These are phyloP conservation scores for Melanostoma scalare DNA, from an alignment of 2,888 invertebrate species.

Conservation along the genomic window DNA sequence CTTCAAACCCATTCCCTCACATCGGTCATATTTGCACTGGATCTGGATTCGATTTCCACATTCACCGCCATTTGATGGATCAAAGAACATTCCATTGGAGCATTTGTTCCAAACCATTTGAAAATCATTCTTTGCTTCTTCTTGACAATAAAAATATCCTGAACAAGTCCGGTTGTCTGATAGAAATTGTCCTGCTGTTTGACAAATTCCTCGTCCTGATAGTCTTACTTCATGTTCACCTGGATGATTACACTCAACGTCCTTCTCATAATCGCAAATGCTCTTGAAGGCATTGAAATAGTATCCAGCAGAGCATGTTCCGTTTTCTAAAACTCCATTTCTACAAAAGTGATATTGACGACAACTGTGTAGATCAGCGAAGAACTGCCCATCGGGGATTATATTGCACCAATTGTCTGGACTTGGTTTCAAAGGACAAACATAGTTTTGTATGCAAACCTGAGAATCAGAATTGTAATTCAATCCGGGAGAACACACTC, in stretches of 20 bases:
- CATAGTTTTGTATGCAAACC: slow-evolving; percentile 75
- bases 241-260: slow-evolving; percentile 73
- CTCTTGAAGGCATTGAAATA: slow-evolving; percentile 75
- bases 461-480: slow-evolving; percentile 76
- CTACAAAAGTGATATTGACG: slow-evolving; percentile 77
- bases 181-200: slow-evolving; percentile 75
- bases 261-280: slow-evolving; percentile 75
- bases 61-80: slow-evolving; percentile 74
- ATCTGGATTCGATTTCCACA: slow-evolving; percentile 76
- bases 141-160: slow-evolving; percentile 78
- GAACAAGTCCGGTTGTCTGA: slow-evolving; percentile 77
- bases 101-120: slow-evolving; percentile 75
- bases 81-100: slow-evolving; percentile 76
- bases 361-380: slow-evolving; percentile 75
- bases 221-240: slow-evolving; percentile 13
- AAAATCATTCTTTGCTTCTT: slow-evolving; percentile 25
- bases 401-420: slow-evolving; percentile 78
- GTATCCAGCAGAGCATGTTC: slow-evolving; percentile 76
- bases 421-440: slow-evolving; percentile 74
- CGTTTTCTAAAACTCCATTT: slow-evolving; percentile 73
- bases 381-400: slow-evolving; percentile 78
- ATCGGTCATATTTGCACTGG: slow-evolving; percentile 76
- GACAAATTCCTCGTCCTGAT: slow-evolving; percentile 74
- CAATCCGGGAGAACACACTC: slow-evolving; percentile 75
- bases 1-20: slow-evolving; percentile 75